Base-by-base conservation (phyloP, 2,888 invertebrate genomes). In the Prosopocoilus inquinatus region DNA sequence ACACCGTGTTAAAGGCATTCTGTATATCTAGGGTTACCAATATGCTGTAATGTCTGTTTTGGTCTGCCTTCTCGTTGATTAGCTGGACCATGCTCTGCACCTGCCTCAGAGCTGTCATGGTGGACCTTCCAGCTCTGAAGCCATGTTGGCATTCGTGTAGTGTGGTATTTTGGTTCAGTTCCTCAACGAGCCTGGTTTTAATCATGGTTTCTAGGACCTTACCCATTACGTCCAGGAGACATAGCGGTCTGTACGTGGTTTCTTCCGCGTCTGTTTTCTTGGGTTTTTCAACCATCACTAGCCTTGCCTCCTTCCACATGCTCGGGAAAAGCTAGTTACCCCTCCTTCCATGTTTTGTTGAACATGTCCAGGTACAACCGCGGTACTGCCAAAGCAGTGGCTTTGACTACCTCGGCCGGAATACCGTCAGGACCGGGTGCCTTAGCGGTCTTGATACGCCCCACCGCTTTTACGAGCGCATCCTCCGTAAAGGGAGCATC, bases 1-100 rank as follows among this genome's bases (percentile, higher is more conserved):
- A 47, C 8, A 50, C 58, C 12, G 50, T 50, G 36, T 58, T 55
- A 12, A 50, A 57, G 2, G 57, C 58, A 20, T 56, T 58, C 8
- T 36, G 8, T 34, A 57, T 46, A 28, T 57, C 59, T 7, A 59
- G 9, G 1, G 48, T 35, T 8, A 57, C 48, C 11, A 57, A 32
- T 9, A 50, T 53, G n/a, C 43, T 49, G 28, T 39, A 49, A 5
- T 36, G 15, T 20, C 36, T 48, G 15, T 48, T 34, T 12, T 9
- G 15, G 36, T 12, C n/a, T 12, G 41, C 35, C 15, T 32, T 13
- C 13, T 41, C 46, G 9, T n/a, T n/a, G 32, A 15, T 36, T 34
- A 12, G 11, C 9, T 32, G 15, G 16, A 20, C 48, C 9, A 34
- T 11, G 5, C 4, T 33, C 35, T 15, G 33, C 9, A 55, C 52